Base-by-base conservation (phyloP, 2,888 invertebrate species). In the Rapana venosa region DNA sequence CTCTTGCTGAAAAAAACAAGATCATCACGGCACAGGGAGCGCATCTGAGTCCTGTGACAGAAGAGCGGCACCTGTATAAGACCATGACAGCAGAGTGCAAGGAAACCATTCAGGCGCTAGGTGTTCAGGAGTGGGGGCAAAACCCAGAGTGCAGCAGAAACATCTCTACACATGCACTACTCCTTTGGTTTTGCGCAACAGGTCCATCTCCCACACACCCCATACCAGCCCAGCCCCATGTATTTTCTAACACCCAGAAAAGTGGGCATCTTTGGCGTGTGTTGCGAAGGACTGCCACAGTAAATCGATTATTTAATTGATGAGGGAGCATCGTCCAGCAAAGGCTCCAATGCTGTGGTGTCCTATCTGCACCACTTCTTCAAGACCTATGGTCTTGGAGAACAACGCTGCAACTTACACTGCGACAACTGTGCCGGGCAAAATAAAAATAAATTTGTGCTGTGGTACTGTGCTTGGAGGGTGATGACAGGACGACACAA, bases 211-310 rank as follows among this genome's bases (percentile, higher is more conserved):
- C 93, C 92, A 1, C 91, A 88, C 66, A 90, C 92, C 83, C 91
- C 93, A 20, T 88, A 89, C 66, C 92, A 93, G 90, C 93, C 93
- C n/a, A 93, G 93, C n/a, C 93, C 92, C n/a, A 74, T 93, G 0
- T 92, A 91, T 77, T 93, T 93, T 70, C 89, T 90, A 35, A 92
- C 92, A 15, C 93, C 93, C 17, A 89, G 93, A 66, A 93, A 93
- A 87, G 92, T 92, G 88, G 91, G 92, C 26, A 58, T 92, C n/a
- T 93, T 93, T 92, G 58, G 32, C 4, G 32, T 85, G 1, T 11
- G 17, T 32, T 61, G 61, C 15, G 61, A 61, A 8, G 85, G 93
- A 91, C 32, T 87, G 92, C 6, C 91, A 88, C 88, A 90, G 90
- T 79, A 92, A 91, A 81, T 91, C 88, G 30, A 91, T 85, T 87